phyloP scores from a whole-genome alignment of 2,797 vertebrate genomes.

The Sternarchorhynchus goeldii region DNA sequence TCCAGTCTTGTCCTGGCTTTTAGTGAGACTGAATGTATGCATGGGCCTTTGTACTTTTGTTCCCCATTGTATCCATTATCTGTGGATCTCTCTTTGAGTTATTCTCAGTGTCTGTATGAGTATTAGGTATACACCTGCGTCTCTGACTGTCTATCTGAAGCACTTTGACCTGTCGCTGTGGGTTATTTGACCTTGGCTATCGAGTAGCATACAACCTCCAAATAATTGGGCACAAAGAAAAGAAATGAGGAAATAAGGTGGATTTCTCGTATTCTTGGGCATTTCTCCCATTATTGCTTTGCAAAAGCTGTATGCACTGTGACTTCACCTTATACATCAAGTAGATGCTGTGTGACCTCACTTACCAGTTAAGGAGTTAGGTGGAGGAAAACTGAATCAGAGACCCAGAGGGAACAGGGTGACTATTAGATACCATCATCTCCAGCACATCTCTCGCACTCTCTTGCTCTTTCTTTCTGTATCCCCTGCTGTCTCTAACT shows the following conservation, averaged over 20 bases:
- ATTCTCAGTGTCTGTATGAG: background rate
- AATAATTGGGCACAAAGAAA: slow-evolving; percentile 27
- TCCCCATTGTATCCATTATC: slow-evolving; percentile 28
- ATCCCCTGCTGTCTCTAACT: slow-evolving; percentile 18
- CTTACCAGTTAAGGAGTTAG: slow-evolving; percentile 19
- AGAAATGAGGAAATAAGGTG: slow-evolving; percentile 36
- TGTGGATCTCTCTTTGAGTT: slow-evolving; percentile 5
- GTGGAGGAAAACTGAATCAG: slow-evolving; percentile 27
- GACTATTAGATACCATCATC: slow-evolving; percentile 30
- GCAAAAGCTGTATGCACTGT: slow-evolving; percentile 33
- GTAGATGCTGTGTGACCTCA: slow-evolving; percentile 5
- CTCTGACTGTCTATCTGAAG: slow-evolving; percentile 10
- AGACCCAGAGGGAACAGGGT: slow-evolving; percentile 31
- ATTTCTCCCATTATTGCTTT: slow-evolving; percentile 28
- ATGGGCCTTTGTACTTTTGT: slow-evolving; percentile 2
- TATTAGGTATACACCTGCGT: background rate
- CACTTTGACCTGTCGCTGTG: background rate
- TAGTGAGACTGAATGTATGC: background rate
- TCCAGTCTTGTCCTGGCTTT: slow-evolving; percentile 5
- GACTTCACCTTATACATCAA: slow-evolving; percentile 10
- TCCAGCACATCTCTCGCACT: background rate
- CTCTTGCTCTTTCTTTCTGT: slow-evolving; percentile 7
- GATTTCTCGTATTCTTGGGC: slow-evolving; percentile 36
- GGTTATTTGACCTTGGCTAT: slow-evolving; percentile 14
- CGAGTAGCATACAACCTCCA: slow-evolving; percentile 28